Conservation (phyloP, 2,888 invertebrate species). For the Bembecia ichneumoniformis region DNA sequence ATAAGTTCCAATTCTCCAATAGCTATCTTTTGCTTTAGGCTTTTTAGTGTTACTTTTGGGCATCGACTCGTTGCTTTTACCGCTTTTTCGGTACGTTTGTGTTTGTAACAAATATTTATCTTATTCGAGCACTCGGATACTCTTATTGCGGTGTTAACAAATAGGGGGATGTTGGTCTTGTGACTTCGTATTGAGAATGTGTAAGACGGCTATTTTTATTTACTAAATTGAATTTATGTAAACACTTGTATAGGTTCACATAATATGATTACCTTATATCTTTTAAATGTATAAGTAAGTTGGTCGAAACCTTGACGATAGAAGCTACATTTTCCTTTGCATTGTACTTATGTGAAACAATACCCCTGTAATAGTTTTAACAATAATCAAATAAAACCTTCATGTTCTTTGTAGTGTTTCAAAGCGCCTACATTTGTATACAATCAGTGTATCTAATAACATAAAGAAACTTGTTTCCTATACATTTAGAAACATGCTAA, state of each 20-base stretch:
- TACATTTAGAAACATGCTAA: too few relatives aligned
- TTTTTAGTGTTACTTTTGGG: conserved; percentile 48
- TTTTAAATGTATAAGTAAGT: not conserved
- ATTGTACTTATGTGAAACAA: too few relatives aligned
- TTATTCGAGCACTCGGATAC: conserved; percentile 36
- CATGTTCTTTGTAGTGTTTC: too few relatives aligned
- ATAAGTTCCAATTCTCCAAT: conserved; percentile 16
- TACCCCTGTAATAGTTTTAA: too few relatives aligned
- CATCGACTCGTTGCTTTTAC: conserved; percentile 33
- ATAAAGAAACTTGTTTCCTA: too few relatives aligned
- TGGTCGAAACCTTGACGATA: too few relatives aligned
- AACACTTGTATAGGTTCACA: not conserved
- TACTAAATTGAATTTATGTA: not conserved
- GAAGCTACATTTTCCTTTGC: too few relatives aligned
- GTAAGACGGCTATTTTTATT: not conserved
- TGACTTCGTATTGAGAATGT: not conserved
- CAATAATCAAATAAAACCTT: too few relatives aligned
- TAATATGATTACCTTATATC: not conserved
- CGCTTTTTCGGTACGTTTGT: conserved; percentile 26
- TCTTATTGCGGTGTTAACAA: conserved; percentile 59
- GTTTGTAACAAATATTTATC: conserved; percentile 53
- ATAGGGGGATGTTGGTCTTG: conserved; percentile 20
- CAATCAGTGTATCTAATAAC: too few relatives aligned
- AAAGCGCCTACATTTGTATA: too few relatives aligned
- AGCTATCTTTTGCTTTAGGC: conserved; percentile 49